Evolutionary conservation across 1,140 invertebrate species (phyloP), one percentile per base, ranked within the genome.

Genomic region (Drosophila guanche): DNA sequence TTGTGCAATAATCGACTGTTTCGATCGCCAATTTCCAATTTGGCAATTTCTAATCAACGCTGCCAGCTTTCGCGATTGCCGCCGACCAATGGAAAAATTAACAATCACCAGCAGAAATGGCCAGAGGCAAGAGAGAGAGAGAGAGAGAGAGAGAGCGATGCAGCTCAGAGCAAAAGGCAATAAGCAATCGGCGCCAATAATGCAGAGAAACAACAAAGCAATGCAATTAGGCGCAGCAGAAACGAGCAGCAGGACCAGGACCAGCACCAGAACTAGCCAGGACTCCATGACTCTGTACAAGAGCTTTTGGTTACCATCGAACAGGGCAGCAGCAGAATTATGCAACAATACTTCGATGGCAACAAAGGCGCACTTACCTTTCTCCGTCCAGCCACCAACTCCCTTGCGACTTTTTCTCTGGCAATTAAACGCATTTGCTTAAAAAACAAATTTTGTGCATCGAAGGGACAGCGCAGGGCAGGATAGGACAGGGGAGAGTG

Each of bases 371-470:
- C 42, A 55, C 22, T 52, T 68, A 55, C 47, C 20, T 23, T 23
- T 23, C 52, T 27, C 8, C 16, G 1, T 20, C 22, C 43, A 57
- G 45, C 56, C 50, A 27, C 5, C 25, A 8, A n/a, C 42, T 40
- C 47, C 58, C 47, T 23, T 20, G 16, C 10, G 3, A 37, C 10
- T 68, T 25, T 40, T 68, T 88, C 80, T 62, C 69, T 80, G 83
- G 74, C 79, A 88, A 88, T 88, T 86, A 86, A 86, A 88, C 77
- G 83, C 81, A 81, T 86, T 86, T 81, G 83, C 48, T 37, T 75
- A 88, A 66, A 81, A 81, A 74, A 75, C 53, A 71, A 72, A 76
- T 76, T 81, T 68, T 12, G 42, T 42, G 43, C 53, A 54, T 2
- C 33, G 33, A 12, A 12, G 10, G 33, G 27, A 8, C 6, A 7